Conservation (phyloP, 37 sponge, comb jelly and placozoan species). For the Mnemiopsis leidyi region DNA sequence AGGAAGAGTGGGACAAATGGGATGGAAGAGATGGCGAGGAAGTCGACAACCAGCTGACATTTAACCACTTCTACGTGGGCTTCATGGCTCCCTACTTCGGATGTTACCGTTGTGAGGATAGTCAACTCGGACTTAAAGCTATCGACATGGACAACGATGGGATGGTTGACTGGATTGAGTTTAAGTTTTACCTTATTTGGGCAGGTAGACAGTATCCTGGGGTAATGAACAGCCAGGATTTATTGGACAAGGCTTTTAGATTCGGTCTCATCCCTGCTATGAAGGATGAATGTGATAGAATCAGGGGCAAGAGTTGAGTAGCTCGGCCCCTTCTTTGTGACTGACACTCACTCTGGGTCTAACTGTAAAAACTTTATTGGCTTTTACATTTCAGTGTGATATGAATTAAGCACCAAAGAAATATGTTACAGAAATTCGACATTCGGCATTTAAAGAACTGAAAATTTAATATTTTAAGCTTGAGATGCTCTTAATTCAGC, state of each 20-base stretch:
- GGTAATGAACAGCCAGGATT: slow-evolving; percentile 64
- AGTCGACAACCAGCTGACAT: slow-evolving; percentile 72
- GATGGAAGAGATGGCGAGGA: slow-evolving; percentile 67
- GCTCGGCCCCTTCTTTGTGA: too few species aligned
- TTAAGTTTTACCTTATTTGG: slow-evolving; percentile 81
- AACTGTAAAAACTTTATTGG: too few species aligned
- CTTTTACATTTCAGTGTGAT: too few species aligned
- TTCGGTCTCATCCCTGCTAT: slow-evolving; percentile 86
- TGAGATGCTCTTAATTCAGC: too few species aligned
- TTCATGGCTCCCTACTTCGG: slow-evolving; percentile 91
- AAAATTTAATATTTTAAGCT: too few species aligned
- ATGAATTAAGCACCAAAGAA: too few species aligned
- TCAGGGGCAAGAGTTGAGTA: not conserved
- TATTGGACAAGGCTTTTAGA: slow-evolving; percentile 72
- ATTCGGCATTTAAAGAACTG: too few species aligned
- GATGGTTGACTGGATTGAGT: slow-evolving; percentile 82
- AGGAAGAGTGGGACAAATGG: slow-evolving; percentile 76
- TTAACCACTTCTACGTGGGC: slow-evolving; percentile 80
- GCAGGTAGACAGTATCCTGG: slow-evolving; percentile 80
- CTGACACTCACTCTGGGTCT: too few species aligned
- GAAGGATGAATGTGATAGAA: slow-evolving; percentile 69
- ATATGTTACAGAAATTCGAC: too few species aligned
- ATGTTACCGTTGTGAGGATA: slow-evolving; percentile 76
- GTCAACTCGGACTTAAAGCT: slow-evolving; percentile 71
- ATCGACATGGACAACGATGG: slow-evolving; percentile 84